Percentiles rank a stretch among this genome's conserved stretches.
Evolutionary conservation across 2,888 invertebrate genomes (phyloP).

Genomic region (Nephrocerus scutellatus): DNA sequence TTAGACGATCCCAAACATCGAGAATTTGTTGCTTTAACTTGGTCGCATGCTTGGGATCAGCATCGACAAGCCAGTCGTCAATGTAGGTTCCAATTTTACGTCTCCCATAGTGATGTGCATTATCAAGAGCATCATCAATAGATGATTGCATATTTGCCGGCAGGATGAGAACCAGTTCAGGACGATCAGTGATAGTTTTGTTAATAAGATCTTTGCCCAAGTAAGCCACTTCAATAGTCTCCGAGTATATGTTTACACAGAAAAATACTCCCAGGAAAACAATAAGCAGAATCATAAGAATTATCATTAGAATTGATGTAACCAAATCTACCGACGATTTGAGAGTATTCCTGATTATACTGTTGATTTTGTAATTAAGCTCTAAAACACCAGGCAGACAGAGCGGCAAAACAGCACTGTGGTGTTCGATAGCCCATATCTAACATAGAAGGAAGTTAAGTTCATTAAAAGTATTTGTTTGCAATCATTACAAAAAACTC

Average conservation of each 20-base stretch:
- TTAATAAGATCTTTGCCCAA: constrained; percentile 82
- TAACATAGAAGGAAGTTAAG: constrained; percentile 34
- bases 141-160: constrained; percentile 58
- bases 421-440: constrained; percentile 50
- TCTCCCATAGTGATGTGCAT: constrained; percentile 87
- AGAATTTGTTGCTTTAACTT: constrained; percentile 82
- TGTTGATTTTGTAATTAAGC: constrained; percentile 59
- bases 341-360: constrained; percentile 56
- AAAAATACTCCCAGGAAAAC: constrained; percentile 71
- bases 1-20: constrained; percentile 88
- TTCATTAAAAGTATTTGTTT: not conserved
- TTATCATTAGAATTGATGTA: constrained; percentile 77
- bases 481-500: constrained; percentile 1
- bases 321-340: constrained; percentile 78
- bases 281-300: constrained; percentile 73
- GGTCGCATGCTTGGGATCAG: constrained; percentile 70
- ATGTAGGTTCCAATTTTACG: constrained; percentile 85
- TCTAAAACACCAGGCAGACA: constrained; percentile 71
- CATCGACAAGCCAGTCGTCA: constrained; percentile 69
- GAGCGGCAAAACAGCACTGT: constrained; percentile 63
- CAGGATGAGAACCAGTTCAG: constrained; percentile 73
- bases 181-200: constrained; percentile 81
- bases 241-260: constrained; percentile 75
- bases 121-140: constrained; percentile 82
- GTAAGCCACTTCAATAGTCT: constrained; percentile 86